A percentile compares a stretch with the other conserved stretches of the same genome.
phyloP scores from a whole-genome alignment of 2,888 invertebrate genomes.

The Masnerella sp. region DNA sequence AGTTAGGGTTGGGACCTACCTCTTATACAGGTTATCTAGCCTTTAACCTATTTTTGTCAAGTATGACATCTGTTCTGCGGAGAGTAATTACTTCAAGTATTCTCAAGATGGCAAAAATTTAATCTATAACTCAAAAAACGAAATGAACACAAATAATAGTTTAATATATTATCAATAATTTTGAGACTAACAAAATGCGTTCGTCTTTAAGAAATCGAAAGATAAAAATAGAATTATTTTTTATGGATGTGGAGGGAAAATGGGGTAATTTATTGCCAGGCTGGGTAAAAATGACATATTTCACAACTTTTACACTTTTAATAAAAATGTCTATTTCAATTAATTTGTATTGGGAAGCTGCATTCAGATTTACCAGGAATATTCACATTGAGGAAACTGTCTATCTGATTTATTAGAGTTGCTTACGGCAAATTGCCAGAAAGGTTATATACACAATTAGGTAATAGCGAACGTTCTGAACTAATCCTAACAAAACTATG shows the following conservation, averaged over 20 bases:
- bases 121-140: neutral
- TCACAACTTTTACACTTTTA: too few relatives aligned
- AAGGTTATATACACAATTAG: conserved; percentile 74
- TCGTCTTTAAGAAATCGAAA: too few relatives aligned
- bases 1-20: conserved; percentile 33
- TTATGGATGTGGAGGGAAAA: too few relatives aligned
- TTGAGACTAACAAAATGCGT: too few relatives aligned
- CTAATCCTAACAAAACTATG: conserved; percentile 61
- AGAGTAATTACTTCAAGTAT: too few relatives aligned
- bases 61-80: too few relatives aligned
- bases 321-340: conserved; percentile 4
- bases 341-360: conserved; percentile 50
- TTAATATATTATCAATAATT: too few relatives aligned
- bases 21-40: conserved; percentile 49
- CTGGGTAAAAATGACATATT: too few relatives aligned
- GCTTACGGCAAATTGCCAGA: conserved; percentile 70
- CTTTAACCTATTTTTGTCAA: conserved; percentile 47
- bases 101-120: too few relatives aligned
- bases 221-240: too few relatives aligned
- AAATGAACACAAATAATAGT: too few relatives aligned
- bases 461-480: conserved; percentile 73
- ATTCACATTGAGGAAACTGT: conserved; percentile 47
- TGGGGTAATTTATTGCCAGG: too few relatives aligned
- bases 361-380: conserved; percentile 59
- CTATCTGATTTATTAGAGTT: conserved; percentile 70